Percentiles rank a stretch among this genome's conserved stretches.
These are phyloP conservation scores for Ceramica pisi DNA, from an alignment of 2,888 invertebrate species.

Conservation along the genomic window DNA sequence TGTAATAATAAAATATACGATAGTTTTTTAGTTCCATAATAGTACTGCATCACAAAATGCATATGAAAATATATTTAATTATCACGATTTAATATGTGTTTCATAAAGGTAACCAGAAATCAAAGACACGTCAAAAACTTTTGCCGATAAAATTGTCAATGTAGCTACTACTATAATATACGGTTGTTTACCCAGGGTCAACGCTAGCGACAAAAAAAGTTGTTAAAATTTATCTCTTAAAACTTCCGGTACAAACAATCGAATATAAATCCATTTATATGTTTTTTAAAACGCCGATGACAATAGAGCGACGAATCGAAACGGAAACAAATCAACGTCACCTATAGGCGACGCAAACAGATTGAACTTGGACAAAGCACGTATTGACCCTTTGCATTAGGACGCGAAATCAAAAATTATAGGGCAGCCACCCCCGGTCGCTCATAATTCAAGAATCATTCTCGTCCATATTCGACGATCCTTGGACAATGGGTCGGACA, in stretches of 20 bases:
- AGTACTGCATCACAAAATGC: neutral
- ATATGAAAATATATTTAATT: neutral
- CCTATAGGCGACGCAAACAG: conserved; percentile 75
- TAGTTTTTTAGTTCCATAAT: neutral
- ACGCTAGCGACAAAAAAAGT: conserved; percentile 52
- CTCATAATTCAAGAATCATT: conserved; percentile 87
- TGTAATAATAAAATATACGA: neutral
- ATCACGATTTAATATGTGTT: neutral
- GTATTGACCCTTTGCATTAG: conserved; percentile 81
- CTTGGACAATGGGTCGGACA: conserved; percentile 87
- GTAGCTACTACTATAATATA: conserved; percentile 52
- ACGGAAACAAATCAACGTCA: conserved; percentile 75
- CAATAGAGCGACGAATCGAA: conserved; percentile 69
- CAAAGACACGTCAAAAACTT: conserved; percentile 24
- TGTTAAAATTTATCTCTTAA: conserved; percentile 61
- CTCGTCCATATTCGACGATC: conserved; percentile 84
- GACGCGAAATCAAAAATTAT: conserved; percentile 85
- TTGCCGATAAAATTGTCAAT: conserved; percentile 40
- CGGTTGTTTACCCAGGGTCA: conserved; percentile 53
- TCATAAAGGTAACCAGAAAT: neutral
- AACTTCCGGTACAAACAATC: conserved; percentile 62
- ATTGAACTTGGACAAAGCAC: conserved; percentile 78
- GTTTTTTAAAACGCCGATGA: conserved; percentile 64
- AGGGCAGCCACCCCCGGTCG: conserved; percentile 78
- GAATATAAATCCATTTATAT: conserved; percentile 60